Evolutionary conservation across 2,113 vertebrate species (phyloP).

Genomic region (Lamprotornis superbus): DNA sequence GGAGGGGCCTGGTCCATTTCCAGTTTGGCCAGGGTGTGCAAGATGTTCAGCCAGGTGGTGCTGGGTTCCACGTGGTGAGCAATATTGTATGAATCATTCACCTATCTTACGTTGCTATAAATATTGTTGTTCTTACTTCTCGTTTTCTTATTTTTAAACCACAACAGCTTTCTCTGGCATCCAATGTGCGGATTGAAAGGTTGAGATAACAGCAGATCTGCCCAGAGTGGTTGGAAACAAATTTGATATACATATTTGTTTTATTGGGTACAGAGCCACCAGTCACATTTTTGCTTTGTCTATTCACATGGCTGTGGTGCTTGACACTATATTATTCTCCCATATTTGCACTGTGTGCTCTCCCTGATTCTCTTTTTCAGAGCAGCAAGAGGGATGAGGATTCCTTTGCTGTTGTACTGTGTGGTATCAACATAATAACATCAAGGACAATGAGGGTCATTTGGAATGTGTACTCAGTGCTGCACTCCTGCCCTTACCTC

Average conservation of each 20-base stretch:
- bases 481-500: background rate
- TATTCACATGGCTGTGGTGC: background rate
- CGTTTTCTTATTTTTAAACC: background rate
- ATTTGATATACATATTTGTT: background rate
- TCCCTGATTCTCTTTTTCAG: background rate
- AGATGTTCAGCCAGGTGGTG: accelerated
- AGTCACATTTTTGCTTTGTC: background rate
- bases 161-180: background rate
- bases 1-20: accelerated
- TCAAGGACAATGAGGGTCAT: background rate
- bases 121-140: no score
- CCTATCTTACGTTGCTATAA: background rate
- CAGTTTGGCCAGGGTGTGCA: accelerated
- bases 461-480: background rate
- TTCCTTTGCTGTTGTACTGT: background rate
- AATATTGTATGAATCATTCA: background rate
- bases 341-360: background rate
- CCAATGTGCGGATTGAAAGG: background rate
- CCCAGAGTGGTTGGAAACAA: background rate
- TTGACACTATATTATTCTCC: no score
- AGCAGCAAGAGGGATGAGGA: background rate
- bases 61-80: background rate
- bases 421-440: background rate
- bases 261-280: background rate
- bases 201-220: background rate